Conservation (phyloP, 2,888 invertebrate species). For the Graphium colonna region DNA sequence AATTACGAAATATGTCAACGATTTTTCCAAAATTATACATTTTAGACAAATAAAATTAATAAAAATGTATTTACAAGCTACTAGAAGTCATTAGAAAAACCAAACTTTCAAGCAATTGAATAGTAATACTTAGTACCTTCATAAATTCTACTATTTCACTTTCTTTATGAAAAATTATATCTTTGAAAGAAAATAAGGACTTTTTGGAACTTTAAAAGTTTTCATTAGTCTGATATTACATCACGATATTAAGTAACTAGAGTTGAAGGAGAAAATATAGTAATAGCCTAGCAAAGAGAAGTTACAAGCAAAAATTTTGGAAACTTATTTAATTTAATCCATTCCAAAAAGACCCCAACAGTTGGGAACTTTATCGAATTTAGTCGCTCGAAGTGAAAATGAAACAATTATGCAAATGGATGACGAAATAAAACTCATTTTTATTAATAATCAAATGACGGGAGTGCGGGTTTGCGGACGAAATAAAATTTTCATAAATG, state of each 20-base stretch:
- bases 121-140: no score
- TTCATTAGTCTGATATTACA: not conserved
- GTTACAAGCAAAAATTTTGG: conserved; percentile 34
- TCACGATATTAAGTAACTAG: conserved; percentile 1
- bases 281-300: conserved; percentile 30
- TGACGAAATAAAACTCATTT: conserved; percentile 76
- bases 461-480: conserved; percentile 66
- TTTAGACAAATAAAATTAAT: no score
- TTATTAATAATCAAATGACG: conserved; percentile 76
- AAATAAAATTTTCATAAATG: conserved; percentile 74
- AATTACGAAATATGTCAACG: no score
- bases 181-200: no score
- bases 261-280: conserved; percentile 2
- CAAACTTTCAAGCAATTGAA: not conserved
- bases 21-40: no score
- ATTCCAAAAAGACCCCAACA: conserved; percentile 54
- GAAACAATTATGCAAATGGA: conserved; percentile 75
- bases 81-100: no score
- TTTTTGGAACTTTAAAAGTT: no score
- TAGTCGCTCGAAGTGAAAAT: conserved; percentile 62
- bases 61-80: no score
- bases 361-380: conserved; percentile 58
- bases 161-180: no score
- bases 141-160: no score
- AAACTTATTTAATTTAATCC: conserved; percentile 59